Evolutionary conservation across 1,140 invertebrate genomes (phyloP), one percentile per base, ranked within the genome.

Genomic region (Orius laevigatus): DNA sequence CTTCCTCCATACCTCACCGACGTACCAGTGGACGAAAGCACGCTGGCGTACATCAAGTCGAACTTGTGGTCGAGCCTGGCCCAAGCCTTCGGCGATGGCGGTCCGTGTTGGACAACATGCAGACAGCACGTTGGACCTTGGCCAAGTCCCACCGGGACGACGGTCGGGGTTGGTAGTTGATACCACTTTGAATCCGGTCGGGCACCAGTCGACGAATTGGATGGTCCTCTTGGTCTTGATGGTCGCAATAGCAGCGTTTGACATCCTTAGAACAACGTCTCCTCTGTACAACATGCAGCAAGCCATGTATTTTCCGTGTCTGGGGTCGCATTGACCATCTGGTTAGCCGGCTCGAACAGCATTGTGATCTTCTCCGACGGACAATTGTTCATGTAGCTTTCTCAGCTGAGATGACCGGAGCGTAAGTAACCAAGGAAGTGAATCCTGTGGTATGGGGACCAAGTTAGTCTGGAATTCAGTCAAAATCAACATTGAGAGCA

Each of bases 391-490:
- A 62, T 86, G 82, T 69, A 18, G 84, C 82, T 65, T 85, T 85
- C 62, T 84, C 83, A 49, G 80, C 76, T 1, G 79, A 83, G 62
- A 87, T 81, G 58, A 87, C 78, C 11, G 84, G 85, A n/a, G 84
- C 79, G 62, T 88, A 89, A 18, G 82, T 86, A 8, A 55, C 76
- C 45, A 76, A 57, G 76, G 64, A 83, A 86, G 60, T 83, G 83
- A 62, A 84, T 86, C 63, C 83, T 73, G 15, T 83, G 84, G 62
- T 84, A 86, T 85, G 25, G 83, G 83, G 52, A 86, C 83, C 69
- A 87, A 75, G 67, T 87, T 87, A 53, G 84, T 87, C 66, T 84
- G 85, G 75, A 91, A 92, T 66, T 92, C 87, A 31, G 83, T 89
- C 45, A 87, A 91, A 69, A 63, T 91, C 87, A 47, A 86, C 84